phyloP scores from a whole-genome alignment of 2,888 invertebrate genomes.

The Bellardia pandia region DNA sequence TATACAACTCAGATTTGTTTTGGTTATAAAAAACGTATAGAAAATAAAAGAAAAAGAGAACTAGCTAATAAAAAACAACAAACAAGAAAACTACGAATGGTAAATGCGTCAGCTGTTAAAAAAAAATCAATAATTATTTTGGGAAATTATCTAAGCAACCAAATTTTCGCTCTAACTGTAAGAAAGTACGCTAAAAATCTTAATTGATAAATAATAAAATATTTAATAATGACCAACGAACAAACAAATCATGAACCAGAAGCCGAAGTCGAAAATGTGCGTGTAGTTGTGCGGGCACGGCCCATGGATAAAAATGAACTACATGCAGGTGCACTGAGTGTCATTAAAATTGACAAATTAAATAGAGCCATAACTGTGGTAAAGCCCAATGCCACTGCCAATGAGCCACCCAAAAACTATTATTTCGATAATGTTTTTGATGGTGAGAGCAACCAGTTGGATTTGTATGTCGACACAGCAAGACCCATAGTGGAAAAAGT shows the following conservation, averaged over 20 bases:
- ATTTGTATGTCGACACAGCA: conserved; percentile 98
- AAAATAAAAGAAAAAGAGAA: not conserved
- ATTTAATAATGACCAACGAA: conserved; percentile 63
- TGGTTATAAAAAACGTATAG: not conserved
- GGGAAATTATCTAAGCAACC: conserved; percentile 62
- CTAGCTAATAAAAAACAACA: not conserved
- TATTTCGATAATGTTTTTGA: conserved; percentile 98
- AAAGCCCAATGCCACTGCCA: conserved; percentile 88
- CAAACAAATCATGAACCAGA: conserved; percentile 80
- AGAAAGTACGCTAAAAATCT: not conserved
- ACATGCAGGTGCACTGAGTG: conserved; percentile 88
- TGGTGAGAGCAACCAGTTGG: conserved; percentile 90
- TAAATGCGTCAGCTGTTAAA: conserved; percentile 46
- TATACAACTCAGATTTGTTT: conserved; percentile 26
- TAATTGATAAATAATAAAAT: not conserved
- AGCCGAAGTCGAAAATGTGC: conserved; percentile 94
- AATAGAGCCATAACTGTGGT: conserved; percentile 91
- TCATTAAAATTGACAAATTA: conserved; percentile 91
- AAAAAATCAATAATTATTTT: conserved; percentile 57
- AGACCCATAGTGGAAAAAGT: conserved; percentile 98
- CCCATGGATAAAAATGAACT: conserved; percentile 95
- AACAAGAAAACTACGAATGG: not conserved
- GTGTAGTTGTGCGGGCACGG: conserved; percentile 97
- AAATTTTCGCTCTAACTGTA: not conserved
- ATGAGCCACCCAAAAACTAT: conserved; percentile 94